Base-by-base conservation (phyloP, 1,140 invertebrate genomes). In the Brachionus rubens region DNA sequence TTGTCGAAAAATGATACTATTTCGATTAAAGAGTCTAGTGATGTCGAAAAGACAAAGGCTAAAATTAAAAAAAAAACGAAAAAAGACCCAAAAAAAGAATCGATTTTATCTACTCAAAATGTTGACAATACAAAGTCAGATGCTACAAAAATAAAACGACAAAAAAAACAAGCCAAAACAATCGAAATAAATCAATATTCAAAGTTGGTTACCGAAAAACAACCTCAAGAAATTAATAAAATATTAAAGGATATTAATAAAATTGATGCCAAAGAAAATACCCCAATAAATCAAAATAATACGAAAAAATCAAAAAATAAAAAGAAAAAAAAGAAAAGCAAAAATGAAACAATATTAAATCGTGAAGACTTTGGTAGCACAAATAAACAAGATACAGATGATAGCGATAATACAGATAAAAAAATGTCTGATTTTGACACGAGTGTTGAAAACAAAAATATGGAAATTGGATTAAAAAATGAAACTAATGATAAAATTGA, bases 361-460 rank as follows among this genome's bases (percentile, higher is more conserved):
- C 19, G 36, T 19, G 14, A 21, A 33, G 28, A 12, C 0, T n/a
- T n/a, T n/a, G 6, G 19, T 21, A n/a, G 12, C 6, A 28, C 52
- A 19, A n/a, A n/a, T n/a, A 59, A 59, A 59, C 54, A 59, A 59
- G 54, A 59, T 6, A 19, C 59, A 65, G 59, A 65, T 65, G 59
- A 65, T 65, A 9, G 12, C 26, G 36, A 24, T 65, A 43, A 24
- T 46, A 14, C 14, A 12, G 24, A 14, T 59, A 59, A 52, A 26
- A 26, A 7, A 36, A 40, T 19, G 12, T 59, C 30, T 59, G 28
- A 59, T 36, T 21, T 21, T 36, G 54, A 59, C 2, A 59, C n/a
- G n/a, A n/a, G 33, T 59, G 21, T 28, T 36, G 28, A 33, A 9
- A 36, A 9, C 16, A 33, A 59, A 59, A 59, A 36, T 59, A 16